Conservation (phyloP, 2,113 vertebrate species). For the Hydrochoerus hydrochaeris region DNA sequence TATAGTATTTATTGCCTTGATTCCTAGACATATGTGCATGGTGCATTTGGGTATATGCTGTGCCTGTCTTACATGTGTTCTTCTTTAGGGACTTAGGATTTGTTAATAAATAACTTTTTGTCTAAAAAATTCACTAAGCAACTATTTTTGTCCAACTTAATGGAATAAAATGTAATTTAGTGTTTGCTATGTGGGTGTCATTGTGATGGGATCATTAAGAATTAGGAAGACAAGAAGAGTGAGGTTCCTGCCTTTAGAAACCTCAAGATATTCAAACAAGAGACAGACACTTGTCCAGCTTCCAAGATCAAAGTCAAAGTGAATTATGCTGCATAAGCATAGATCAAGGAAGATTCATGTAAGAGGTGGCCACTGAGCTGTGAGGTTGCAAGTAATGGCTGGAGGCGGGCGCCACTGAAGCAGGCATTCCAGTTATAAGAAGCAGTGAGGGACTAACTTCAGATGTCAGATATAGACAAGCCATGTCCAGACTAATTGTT, state of each 20-base stretch:
- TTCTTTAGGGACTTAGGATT: not conserved
- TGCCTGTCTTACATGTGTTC: not conserved
- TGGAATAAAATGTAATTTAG: not conserved
- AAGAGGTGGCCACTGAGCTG: not conserved
- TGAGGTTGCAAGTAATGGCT: not conserved
- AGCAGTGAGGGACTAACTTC: not conserved
- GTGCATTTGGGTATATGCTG: not conserved
- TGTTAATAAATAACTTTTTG: not conserved
- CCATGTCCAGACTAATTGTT: not conserved
- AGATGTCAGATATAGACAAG: not conserved
- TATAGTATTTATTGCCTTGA: not conserved
- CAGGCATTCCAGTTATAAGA: not conserved
- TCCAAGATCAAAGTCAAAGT: not conserved
- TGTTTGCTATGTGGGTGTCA: not conserved
- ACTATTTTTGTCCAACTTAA: not conserved
- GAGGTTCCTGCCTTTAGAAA: not conserved
- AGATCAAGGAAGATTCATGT: not conserved
- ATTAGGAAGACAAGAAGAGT: not conserved
- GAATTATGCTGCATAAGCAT: not conserved
- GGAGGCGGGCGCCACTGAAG: not conserved
- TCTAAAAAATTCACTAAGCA: not conserved
- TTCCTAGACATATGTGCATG: not conserved
- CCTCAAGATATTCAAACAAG: not conserved
- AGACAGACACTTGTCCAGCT: not conserved
- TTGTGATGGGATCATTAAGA: not conserved